A percentile compares a stretch with the other conserved stretches of the same genome.
These are phyloP conservation scores for Lonchura striata DNA, from an alignment of 2,113 vertebrate species.

Conservation along the genomic window DNA sequence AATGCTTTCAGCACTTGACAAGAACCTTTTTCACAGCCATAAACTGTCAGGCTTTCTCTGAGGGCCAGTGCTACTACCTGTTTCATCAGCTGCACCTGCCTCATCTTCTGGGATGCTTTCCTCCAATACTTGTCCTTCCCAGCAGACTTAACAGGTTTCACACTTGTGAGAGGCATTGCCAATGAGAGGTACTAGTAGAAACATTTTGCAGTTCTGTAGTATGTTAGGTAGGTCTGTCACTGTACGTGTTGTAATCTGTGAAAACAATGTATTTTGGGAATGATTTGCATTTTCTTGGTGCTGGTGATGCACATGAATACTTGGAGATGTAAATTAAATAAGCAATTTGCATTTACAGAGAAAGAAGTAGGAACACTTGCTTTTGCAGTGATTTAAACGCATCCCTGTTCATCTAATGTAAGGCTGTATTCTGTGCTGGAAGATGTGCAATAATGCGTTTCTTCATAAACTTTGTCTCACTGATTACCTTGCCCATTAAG, in stretches of 20 bases:
- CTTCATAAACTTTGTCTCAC: not conserved
- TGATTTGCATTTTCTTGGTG: not conserved
- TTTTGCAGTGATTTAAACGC: not conserved
- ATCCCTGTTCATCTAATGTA: not conserved
- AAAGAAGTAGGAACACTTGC: not conserved
- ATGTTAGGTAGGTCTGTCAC: constrained; percentile 13
- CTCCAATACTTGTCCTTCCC: not conserved
- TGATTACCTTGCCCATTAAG: not conserved
- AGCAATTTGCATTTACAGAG: not conserved
- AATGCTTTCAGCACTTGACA: not conserved
- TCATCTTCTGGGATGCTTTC: not conserved
- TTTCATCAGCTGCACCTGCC: not conserved
- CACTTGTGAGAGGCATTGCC: not conserved
- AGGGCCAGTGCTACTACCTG: not conserved
- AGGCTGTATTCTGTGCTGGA: not conserved
- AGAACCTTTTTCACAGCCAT: not conserved
- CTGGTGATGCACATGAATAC: not conserved
- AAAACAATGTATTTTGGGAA: constrained; percentile 1
- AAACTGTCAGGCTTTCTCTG: not conserved
- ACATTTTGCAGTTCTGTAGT: not conserved
- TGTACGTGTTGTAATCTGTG: not conserved
- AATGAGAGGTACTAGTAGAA: not conserved
- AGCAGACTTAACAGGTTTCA: not conserved
- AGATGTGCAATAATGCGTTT: not conserved
- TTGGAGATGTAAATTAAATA: not conserved